Conservation (phyloP, 2,113 vertebrate genomes). For the Narcine bancroftii region DNA sequence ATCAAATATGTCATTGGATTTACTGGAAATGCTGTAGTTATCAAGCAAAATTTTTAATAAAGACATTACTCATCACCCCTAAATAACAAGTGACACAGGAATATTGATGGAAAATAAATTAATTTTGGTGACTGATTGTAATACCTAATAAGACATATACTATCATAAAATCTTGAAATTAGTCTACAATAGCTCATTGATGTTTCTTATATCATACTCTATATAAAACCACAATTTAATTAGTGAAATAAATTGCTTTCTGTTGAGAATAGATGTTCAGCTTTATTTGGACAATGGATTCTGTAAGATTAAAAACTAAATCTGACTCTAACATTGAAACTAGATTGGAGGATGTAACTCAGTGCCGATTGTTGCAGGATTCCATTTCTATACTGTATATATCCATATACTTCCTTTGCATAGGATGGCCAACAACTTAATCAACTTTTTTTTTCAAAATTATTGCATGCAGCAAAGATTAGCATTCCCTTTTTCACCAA, state of each 20-base stretch:
- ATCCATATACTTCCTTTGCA: background rate
- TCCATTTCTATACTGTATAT: background rate
- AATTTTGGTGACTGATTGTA: background rate
- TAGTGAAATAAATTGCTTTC: background rate
- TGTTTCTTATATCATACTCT: background rate
- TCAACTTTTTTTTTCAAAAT: background rate
- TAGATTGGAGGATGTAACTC: background rate
- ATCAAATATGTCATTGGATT: background rate
- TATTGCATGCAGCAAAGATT: background rate
- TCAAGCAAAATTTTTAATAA: slow-evolving; percentile 1
- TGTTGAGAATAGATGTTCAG: background rate
- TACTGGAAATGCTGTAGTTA: background rate
- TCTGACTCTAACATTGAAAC: background rate
- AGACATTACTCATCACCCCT: background rate
- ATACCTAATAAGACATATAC: slow-evolving; percentile 8
- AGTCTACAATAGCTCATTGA: background rate
- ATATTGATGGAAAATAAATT: background rate
- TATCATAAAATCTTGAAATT: background rate
- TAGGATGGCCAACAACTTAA: background rate
- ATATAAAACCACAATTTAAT: slow-evolving; percentile 3
- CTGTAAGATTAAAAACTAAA: background rate
- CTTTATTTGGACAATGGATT: background rate
- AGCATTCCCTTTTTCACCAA: background rate
- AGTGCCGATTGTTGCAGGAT: background rate
- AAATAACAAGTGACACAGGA: background rate